Evolutionary conservation across 1,140 invertebrate species (phyloP).

Genomic region (Oryctes rhinoceros): DNA sequence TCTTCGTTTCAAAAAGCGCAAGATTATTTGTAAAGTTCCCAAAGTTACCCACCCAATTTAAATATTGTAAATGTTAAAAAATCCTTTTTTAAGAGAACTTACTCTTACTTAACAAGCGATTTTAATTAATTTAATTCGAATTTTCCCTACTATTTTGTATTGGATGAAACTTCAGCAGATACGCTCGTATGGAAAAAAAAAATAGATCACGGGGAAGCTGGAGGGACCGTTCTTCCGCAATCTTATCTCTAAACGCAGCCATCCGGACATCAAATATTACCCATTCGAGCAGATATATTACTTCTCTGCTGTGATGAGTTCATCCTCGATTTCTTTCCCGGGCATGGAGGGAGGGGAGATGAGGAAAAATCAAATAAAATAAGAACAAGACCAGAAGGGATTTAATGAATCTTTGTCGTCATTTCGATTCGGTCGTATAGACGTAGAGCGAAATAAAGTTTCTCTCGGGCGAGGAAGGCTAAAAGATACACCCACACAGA

Average conservation of each 20-base stretch:
- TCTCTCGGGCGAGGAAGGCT: not conserved
- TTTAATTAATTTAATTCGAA: no score
- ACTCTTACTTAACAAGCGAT: no score
- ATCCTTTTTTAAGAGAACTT: no score
- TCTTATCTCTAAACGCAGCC: conserved; percentile 33
- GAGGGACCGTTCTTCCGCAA: conserved; percentile 23
- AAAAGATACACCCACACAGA: conserved; percentile 8
- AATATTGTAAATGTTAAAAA: no score
- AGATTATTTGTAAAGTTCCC: no score
- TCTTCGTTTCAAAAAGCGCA: no score
- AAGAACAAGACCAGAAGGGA: conserved; percentile 27
- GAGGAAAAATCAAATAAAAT: conserved; percentile 35
- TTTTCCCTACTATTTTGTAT: not conserved
- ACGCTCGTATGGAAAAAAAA: not conserved
- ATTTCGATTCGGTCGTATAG: not conserved
- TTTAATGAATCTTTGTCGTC: conserved; percentile 32
- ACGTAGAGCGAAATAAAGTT: not conserved
- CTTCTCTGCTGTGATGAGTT: conserved; percentile 19
- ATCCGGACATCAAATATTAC: conserved; percentile 36
- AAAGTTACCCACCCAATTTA: no score
- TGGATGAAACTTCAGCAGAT: not conserved
- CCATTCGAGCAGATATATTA: conserved; percentile 36
- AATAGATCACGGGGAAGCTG: not conserved
- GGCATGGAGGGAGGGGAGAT: not conserved
- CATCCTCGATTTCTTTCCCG: conserved; percentile 31